Conservation (phyloP, 2,113 vertebrate genomes). For the Antennarius striatus region DNA sequence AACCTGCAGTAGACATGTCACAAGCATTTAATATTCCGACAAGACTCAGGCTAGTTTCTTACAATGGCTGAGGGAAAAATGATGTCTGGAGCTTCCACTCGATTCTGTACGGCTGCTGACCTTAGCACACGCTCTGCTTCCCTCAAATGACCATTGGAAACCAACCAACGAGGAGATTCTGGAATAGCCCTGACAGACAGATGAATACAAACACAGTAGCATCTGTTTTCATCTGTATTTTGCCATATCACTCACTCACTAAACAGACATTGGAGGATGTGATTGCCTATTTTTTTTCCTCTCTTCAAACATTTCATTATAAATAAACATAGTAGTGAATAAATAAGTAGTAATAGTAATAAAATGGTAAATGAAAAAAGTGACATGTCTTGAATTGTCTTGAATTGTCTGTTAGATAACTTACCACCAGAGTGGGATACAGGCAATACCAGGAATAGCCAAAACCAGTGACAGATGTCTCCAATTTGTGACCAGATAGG, state of each 20-base stretch:
- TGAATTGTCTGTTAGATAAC: background rate
- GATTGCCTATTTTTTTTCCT: too few relatives aligned
- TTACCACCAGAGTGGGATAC: slow-evolving; percentile 62
- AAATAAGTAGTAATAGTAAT: too few relatives aligned
- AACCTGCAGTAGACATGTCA: background rate
- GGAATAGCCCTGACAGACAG: slow-evolving; percentile 46
- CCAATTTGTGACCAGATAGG: slow-evolving; percentile 50
- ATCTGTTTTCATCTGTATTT: background rate
- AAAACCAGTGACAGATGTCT: slow-evolving; percentile 43
- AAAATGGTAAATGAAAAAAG: too few relatives aligned
- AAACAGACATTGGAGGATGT: too few relatives aligned
- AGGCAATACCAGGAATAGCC: slow-evolving; percentile 47
- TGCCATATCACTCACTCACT: too few relatives aligned
- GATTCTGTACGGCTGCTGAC: slow-evolving; percentile 50
- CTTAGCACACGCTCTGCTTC: slow-evolving; percentile 48
- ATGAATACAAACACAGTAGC: background rate
- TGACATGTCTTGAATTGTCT: too few relatives aligned
- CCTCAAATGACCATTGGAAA: slow-evolving; percentile 33
- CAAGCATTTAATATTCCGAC: background rate
- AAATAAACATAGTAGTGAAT: too few relatives aligned
- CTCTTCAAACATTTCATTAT: too few relatives aligned
- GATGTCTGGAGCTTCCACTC: slow-evolving; percentile 43
- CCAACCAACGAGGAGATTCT: slow-evolving; percentile 67
- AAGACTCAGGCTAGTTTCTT: background rate
- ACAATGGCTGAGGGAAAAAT: slow-evolving; percentile 40